Evolutionary conservation across 2,113 vertebrate genomes (phyloP), one percentile per base, ranked within the genome.

Genomic region (Nesoenas mayeri): DNA sequence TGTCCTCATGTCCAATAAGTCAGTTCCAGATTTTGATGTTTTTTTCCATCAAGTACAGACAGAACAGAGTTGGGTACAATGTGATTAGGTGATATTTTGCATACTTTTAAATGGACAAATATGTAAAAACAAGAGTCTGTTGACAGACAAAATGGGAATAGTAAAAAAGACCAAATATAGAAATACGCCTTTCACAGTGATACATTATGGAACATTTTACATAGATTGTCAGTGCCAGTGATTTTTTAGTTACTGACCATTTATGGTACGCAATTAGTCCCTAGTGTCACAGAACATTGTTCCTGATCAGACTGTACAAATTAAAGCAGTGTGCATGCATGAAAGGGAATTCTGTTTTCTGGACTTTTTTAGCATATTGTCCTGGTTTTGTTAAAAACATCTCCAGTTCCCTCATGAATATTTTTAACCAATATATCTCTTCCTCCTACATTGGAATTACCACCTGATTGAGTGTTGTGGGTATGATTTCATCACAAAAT

Each of bases 221-320:
- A 58, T 6, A 44, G n/a, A 53, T 47, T 54, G 11, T 51, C 66
- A 84, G 36, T 20, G 21, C 4, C 51, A 65, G 1, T 54, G 34
- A 58, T 69, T 88, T 47, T 78, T 77, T 80, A 9, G 28, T 10
- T 66, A 34, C 47, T 5, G 6, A 9, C 10, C 2, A 0, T 2
- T 84, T 70, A 50, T 51, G 25, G 14, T 11, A 36, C 0, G 0
- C 0, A 0, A 9, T 29, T 15, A 0, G 21, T 83, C 15, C 20
- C 34, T 32, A 7, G 4, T 36, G 18, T 61, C 38, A 77, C 8
- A 40, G 50, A 72, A 53, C 25, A 58, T 5, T 36, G 14, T 22
- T 77, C 19, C 36, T 62, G 40, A 34, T 78, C 38, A 86, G 28
- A 71, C 14, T 47, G n/a, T 78, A 15, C 10, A 54, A 66, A 38